Percentiles rank a stretch among this genome's conserved stretches.
phyloP scores from a whole-genome alignment of 2,797 vertebrate genomes.

The Cuniculus paca region DNA sequence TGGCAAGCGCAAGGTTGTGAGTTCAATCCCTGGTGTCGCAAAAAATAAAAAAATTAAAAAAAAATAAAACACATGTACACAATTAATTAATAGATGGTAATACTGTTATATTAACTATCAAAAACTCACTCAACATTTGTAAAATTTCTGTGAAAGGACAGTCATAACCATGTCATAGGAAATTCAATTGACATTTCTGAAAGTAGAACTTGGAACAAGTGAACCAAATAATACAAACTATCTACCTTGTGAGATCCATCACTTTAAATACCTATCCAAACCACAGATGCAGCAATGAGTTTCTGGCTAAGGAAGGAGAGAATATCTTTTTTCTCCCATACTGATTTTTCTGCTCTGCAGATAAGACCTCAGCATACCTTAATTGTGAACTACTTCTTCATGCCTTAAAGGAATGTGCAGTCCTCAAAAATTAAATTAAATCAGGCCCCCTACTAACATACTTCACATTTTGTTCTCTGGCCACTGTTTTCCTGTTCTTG shows the following conservation, averaged over 20 bases:
- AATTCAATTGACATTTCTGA: conserved; percentile 9
- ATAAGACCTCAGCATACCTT: background rate
- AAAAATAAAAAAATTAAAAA: too few species aligned
- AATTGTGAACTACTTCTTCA: background rate
- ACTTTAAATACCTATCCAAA: background rate
- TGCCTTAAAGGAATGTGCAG: background rate
- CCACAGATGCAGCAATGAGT: background rate
- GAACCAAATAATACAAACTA: background rate
- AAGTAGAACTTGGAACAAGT: background rate
- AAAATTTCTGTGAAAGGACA: conserved; percentile 36
- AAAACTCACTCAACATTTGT: background rate
- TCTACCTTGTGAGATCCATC: background rate
- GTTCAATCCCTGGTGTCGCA: too few species aligned
- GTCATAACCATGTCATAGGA: background rate
- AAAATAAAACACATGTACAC: background rate
- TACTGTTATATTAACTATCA: background rate
- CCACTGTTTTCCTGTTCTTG: background rate
- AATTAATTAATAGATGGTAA: background rate
- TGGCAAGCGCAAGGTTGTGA: too few species aligned
- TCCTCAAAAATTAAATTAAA: background rate
- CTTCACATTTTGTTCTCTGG: background rate
- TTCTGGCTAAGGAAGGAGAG: background rate
- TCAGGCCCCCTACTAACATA: background rate
- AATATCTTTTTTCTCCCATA: background rate
- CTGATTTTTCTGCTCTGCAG: background rate